These are phyloP conservation scores for Lithosia quadra DNA, from an alignment of 2,888 invertebrate genomes.

Conservation along the genomic window DNA sequence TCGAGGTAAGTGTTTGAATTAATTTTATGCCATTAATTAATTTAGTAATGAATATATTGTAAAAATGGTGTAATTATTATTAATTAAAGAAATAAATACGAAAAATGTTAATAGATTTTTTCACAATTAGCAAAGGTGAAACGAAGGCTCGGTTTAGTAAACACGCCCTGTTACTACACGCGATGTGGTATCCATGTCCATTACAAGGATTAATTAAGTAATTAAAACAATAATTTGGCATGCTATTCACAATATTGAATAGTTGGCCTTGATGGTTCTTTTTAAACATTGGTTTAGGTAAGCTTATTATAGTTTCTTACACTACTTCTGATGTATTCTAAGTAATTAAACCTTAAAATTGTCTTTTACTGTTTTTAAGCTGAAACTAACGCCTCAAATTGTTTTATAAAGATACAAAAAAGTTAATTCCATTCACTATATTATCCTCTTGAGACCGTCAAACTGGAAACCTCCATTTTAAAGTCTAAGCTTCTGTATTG, in stretches of 20 bases:
- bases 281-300: neutral
- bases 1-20: constrained; percentile 16
- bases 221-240: constrained; percentile 23
- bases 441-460: neutral
- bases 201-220: constrained; percentile 39
- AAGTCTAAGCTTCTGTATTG: neutral
- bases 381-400: neutral
- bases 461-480: neutral
- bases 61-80: neutral
- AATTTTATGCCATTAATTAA: neutral
- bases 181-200: constrained; percentile 31
- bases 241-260: neutral
- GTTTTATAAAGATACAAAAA: neutral
- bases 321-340: neutral
- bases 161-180: constrained; percentile 44
- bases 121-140: neutral
- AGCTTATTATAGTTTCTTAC: no score
- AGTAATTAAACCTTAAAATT: neutral
- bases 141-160: constrained; percentile 26
- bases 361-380: neutral
- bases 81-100: neutral
- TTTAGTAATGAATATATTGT: neutral
- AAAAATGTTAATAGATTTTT: neutral
- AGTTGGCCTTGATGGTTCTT: neutral
- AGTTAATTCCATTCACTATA: no score